Evolutionary conservation across 2,113 vertebrate species (phyloP), one percentile per base, ranked within the genome.

Genomic region (Onychorhynchus coronatus): DNA sequence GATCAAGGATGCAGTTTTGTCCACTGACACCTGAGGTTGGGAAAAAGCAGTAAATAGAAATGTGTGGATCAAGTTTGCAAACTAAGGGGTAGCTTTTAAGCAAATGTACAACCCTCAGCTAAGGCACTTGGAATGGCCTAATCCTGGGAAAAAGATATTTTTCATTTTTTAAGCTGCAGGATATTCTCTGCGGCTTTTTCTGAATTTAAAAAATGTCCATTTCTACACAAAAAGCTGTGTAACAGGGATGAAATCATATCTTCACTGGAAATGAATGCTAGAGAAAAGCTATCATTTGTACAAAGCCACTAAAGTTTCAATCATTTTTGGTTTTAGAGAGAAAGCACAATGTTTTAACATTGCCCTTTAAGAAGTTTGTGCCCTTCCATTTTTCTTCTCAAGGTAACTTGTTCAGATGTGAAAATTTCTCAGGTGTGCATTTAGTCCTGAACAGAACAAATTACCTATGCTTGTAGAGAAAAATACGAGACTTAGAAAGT

Each of bases 11-110:
- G 6, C 3, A 14, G 0, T 25, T 73, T 65, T 66, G 25, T 42
- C 13, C 47, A 2, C 13, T 10, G 11, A 5, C 22, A 33, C 12
- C 27, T 70, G n/a, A 68, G 50, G 18, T 0, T 2, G 3, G 12
- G 12, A 37, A 31, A 73, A n/a, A 83, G 11, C 21, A 55, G 12
- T 22, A 30, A 39, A 58, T 30, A 14, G 27, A 52, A 72, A 41
- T 23, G 6, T 12, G 6, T 50, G 42, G 42, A 11, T 63, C 21
- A 82, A 42, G 25, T 24, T 55, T 83, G 47, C 42, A 50, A 50
- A 42, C 18, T 13, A 35, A 88, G n/a, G 24, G 14, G 14, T 53
- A 8, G 4, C 21, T 75, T 82, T 67, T 75, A 44, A 75, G 47
- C 12, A 52, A 2, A 22, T 12, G 4, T 31, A 5, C 27, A 21